Evolutionary conservation across 2,888 invertebrate genomes (phyloP).

Genomic region (Ferdinandea cuprea): DNA sequence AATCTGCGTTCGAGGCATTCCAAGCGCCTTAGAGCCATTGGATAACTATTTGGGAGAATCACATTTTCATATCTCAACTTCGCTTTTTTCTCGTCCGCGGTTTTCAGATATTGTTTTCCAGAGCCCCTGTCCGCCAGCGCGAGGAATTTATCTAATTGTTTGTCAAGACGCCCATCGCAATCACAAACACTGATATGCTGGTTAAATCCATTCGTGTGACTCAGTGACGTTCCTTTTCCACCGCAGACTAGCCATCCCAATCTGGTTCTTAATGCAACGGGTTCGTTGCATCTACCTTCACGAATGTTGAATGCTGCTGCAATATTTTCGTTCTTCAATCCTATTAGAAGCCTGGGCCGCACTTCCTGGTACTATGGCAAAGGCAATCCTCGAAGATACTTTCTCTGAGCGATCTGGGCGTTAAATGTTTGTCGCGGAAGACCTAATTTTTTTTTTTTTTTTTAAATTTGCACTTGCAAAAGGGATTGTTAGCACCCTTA

Average conservation of each 20-base stretch:
- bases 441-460: no score
- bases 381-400: no score
- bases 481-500: no score
- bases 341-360: neutral
- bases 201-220: neutral
- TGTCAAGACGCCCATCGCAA: neutral
- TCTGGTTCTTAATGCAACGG: neutral
- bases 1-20: no score
- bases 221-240: neutral
- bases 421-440: neutral
- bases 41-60: no score
- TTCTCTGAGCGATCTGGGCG: no score
- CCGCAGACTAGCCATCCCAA: neutral
- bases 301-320: neutral
- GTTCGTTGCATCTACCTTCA: no score
- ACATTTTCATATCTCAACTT: neutral
- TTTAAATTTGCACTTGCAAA: no score
- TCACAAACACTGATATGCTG: no score
- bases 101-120: no score
- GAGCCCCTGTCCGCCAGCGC: neutral
- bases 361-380: neutral
- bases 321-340: neutral
- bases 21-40: no score
- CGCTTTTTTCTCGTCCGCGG: slow-evolving; percentile 1
- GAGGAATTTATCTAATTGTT: neutral